A percentile compares a stretch with the other conserved stretches of the same genome.
Evolutionary conservation across 2,888 invertebrate genomes (phyloP).

Genomic region (Hemithea aestivaria): DNA sequence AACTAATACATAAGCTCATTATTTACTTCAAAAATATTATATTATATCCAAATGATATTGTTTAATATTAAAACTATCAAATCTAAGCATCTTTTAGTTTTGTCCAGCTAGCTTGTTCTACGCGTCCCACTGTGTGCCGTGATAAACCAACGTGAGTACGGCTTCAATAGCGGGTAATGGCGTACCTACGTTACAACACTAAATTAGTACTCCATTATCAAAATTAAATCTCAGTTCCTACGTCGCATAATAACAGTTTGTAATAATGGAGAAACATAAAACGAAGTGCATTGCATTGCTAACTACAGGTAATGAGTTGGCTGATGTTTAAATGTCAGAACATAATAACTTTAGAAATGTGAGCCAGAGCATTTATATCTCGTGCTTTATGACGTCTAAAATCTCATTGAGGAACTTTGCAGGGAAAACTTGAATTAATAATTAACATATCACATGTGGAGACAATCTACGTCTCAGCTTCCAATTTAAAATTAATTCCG

Average conservation of each 20-base stretch:
- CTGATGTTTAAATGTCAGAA: too few relatives aligned
- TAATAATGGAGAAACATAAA: constrained; percentile 6
- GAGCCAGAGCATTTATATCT: too few relatives aligned
- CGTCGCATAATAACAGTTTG: constrained; percentile 20
- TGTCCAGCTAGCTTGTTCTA: too few relatives aligned
- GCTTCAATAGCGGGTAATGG: constrained; percentile 20
- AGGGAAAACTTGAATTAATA: constrained; percentile 59
- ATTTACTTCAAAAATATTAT: too few relatives aligned
- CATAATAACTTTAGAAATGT: too few relatives aligned
- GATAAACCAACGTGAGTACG: background rate
- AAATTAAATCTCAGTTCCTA: constrained; percentile 38
- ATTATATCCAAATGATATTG: too few relatives aligned
- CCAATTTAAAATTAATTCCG: constrained; percentile 73
- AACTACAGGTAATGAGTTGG: background rate
- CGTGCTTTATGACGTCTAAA: too few relatives aligned
- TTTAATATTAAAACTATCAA: too few relatives aligned
- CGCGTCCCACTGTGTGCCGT: too few relatives aligned
- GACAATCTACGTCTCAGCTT: constrained; percentile 58
- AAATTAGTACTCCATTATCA: constrained; percentile 39
- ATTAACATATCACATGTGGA: constrained; percentile 60
- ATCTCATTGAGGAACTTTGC: constrained; percentile 1
- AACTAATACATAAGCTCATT: too few relatives aligned
- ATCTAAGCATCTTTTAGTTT: too few relatives aligned
- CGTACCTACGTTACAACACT: constrained; percentile 22
- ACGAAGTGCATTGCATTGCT: constrained; percentile 6